Evolutionary conservation across 2,888 invertebrate species (phyloP), one percentile per base, ranked within the genome.

Genomic region (Cephus runcator): DNA sequence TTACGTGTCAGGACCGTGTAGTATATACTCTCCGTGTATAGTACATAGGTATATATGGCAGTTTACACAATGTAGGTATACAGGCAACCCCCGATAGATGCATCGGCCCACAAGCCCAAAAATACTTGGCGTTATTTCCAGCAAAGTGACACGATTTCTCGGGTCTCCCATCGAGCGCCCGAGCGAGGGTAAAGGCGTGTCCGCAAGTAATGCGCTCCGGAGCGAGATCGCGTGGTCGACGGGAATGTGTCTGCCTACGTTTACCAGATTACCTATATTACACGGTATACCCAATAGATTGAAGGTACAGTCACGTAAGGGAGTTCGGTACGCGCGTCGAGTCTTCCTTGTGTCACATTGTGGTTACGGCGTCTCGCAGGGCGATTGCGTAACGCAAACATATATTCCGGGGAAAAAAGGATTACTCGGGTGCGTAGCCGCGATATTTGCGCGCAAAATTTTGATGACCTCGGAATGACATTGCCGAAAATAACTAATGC

Each of bases 401-500:
- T 35, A 71, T 36, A 71, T 56, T 34, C n/a, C n/a, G 56, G 12
- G 30, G 15, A 12, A n/a, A 34, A 34, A 34, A 34, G 23, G 12
- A 73, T 35, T 69, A 40, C 73, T 11, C 77, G 77, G 75, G 9
- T 56, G 2, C 1, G 23, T 3, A 31, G 71, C 12, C 31, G 33
- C 71, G 31, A 31, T 33, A 71, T 35, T 77, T 69, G 74, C 79
- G 84, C 84, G 86, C 84, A 86, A 86, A 87, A 87, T 87, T 86
- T 87, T 85, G 84, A 83, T 85, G 88, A 88, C 88, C 88, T 84
- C 82, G 82, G 81, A 74, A 78, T 86, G 87, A 88, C 89, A 88
- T 88, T 88, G 88, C 87, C 88, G 81, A 89, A 91, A 89, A 86
- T 87, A 86, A 87, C 84, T 84, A 81, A 86, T 86, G 82, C 86